Percentiles rank a stretch among this genome's conserved stretches.
Conservation (phyloP, 2,113 vertebrate genomes). For the Pelobates fuscus region DNA sequence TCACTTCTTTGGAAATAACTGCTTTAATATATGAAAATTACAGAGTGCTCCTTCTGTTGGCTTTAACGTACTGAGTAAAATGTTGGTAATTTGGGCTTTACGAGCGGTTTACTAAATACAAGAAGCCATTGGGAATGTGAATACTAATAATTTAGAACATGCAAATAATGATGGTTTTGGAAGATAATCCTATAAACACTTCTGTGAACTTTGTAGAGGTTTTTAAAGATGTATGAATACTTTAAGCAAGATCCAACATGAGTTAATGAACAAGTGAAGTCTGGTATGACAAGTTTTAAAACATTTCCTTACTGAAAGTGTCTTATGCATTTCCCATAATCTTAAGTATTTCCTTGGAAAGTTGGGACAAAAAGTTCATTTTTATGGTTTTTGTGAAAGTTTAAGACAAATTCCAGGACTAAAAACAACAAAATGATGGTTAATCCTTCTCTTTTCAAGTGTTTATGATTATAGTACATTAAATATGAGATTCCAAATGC, state of each 20-base stretch:
- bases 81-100: too few species aligned
- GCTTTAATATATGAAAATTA: too few species aligned
- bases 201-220: too few species aligned
- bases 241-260: background rate
- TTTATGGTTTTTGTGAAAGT: background rate
- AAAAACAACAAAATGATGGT: background rate
- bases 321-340: background rate
- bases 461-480: background rate
- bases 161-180: too few species aligned
- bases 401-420: background rate
- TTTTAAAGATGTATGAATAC: too few species aligned
- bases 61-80: too few species aligned
- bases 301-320: background rate
- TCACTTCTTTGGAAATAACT: too few species aligned
- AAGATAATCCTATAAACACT: too few species aligned
- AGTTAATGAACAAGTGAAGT: background rate
- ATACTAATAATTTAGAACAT: too few species aligned
- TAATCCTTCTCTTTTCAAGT: background rate
- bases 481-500: background rate
- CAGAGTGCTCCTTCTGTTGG: too few species aligned
- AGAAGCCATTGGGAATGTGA: slow-evolving; percentile 54
- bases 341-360: background rate
- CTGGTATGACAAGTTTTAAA: background rate
- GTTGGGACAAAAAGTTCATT: background rate
- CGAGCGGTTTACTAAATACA: slow-evolving; percentile 68